Conservation (phyloP, 1,140 invertebrate species). For the Oryzaephilus surinamensis region DNA sequence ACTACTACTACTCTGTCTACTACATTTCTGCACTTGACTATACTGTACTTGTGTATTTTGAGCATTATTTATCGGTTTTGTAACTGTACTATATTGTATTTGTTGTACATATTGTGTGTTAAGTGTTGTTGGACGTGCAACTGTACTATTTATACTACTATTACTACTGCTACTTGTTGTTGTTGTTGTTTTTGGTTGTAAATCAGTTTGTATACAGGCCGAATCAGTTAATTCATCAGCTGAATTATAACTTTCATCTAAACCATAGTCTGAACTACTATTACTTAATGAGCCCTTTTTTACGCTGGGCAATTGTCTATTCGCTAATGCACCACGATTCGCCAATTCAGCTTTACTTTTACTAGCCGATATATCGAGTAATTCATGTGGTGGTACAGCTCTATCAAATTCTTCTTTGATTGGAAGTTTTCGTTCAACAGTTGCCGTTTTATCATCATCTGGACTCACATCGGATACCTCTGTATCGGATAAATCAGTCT, state of each 20-base stretch:
- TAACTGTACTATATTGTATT: slow-evolving; percentile 18
- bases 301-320: slow-evolving; percentile 39
- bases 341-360: slow-evolving; percentile 84
- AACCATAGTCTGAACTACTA: slow-evolving; percentile 51
- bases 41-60: slow-evolving; percentile 25
- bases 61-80: no score
- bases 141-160: no score
- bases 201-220: slow-evolving; percentile 30
- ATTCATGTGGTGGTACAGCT: slow-evolving; percentile 70
- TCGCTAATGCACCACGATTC: slow-evolving; percentile 50
- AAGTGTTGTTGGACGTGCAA: slow-evolving; percentile 8
- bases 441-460: slow-evolving; percentile 62
- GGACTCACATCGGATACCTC: slow-evolving; percentile 62
- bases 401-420: slow-evolving; percentile 74
- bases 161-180: slow-evolving; percentile 10
- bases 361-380: slow-evolving; percentile 77
- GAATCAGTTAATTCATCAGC: slow-evolving; percentile 52
- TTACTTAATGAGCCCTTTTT: slow-evolving; percentile 33
- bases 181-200: slow-evolving; percentile 13
- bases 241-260: slow-evolving; percentile 59
- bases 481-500: slow-evolving; percentile 56
- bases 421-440: slow-evolving; percentile 60
- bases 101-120: slow-evolving; percentile 20
- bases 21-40: slow-evolving; percentile 22
- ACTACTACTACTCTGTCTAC: slow-evolving; percentile 6